Percentiles rank a stretch among this genome's conserved stretches.
Evolutionary conservation across 92 coral and sea anemone genomes (phyloP).

Genomic region (Epizoanthus ramosus): DNA sequence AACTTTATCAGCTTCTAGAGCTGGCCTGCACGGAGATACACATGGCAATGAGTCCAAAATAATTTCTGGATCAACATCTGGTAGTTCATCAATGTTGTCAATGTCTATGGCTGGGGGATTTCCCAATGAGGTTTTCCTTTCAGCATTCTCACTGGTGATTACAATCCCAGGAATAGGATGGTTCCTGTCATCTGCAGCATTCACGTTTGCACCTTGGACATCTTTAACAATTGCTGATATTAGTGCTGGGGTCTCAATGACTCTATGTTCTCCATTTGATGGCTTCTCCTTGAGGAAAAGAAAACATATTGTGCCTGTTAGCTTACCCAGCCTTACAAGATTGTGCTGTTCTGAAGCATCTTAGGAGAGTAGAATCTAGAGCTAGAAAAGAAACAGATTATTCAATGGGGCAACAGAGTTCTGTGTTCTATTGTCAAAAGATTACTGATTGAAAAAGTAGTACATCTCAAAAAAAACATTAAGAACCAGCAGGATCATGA

Average conservation of each 20-base stretch:
- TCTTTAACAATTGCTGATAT: slow-evolving; percentile 89
- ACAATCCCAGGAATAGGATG: slow-evolving; percentile 39
- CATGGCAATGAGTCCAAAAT: slow-evolving; percentile 11
- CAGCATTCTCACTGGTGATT: neutral
- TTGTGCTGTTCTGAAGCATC: neutral
- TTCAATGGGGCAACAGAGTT: no score
- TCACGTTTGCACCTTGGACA: slow-evolving; percentile 62
- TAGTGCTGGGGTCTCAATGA: slow-evolving; percentile 66
- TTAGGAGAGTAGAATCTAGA: no score
- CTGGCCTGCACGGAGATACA: slow-evolving; percentile 13
- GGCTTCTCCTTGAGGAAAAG: slow-evolving; percentile 52
- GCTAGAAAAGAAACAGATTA: no score
- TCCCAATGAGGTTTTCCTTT: slow-evolving; percentile 3
- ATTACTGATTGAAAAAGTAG: no score
- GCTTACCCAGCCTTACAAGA: neutral
- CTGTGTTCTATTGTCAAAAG: no score
- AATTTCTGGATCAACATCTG: slow-evolving; percentile 31
- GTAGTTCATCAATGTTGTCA: slow-evolving; percentile 36
- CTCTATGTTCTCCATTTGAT: slow-evolving; percentile 60
- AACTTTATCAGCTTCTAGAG: neutral
- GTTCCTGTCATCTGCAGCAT: neutral
- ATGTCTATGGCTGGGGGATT: slow-evolving; percentile 18
- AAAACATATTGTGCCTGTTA: neutral
- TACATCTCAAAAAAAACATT: no score
- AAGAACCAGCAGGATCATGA: no score